These are phyloP conservation scores for Cranoglanis bouderius DNA, from an alignment of 2,113 vertebrate genomes.

Conservation along the genomic window DNA sequence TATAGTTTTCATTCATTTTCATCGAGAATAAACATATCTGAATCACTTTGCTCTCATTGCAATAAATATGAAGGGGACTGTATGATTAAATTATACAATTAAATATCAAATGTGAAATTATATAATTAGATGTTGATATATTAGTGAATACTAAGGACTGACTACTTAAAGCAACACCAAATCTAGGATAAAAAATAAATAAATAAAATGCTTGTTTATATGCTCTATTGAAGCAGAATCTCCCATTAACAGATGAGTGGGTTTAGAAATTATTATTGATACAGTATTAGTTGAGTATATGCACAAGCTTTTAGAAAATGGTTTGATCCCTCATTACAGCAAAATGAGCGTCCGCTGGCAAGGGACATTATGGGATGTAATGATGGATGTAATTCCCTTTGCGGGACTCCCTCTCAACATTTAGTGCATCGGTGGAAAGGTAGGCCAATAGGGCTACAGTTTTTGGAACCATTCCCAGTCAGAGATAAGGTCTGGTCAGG, in stretches of 20 bases:
- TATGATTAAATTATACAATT: background rate
- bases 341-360: background rate
- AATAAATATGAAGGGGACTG: background rate
- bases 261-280: conserved; percentile 68
- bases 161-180: background rate
- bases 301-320: conserved; percentile 53
- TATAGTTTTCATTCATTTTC: background rate
- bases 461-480: conserved; percentile 9
- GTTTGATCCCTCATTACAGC: background rate
- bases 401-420: background rate
- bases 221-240: background rate
- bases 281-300: conserved; percentile 55
- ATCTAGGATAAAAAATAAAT: background rate
- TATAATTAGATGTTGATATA: background rate
- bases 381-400: too few species aligned
- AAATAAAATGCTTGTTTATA: background rate
- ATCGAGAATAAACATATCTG: too few species aligned
- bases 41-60: too few species aligned
- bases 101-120: background rate
- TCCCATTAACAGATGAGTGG: conserved; percentile 44
- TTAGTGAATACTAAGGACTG: background rate
- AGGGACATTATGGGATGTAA: background rate
- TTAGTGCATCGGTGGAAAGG: background rate
- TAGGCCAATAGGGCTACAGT: background rate
- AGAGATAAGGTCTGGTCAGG: background rate